Evolutionary conservation across 1,140 invertebrate species (phyloP), one percentile per base, ranked within the genome.

Genomic region (Polypedilum pembai): DNA sequence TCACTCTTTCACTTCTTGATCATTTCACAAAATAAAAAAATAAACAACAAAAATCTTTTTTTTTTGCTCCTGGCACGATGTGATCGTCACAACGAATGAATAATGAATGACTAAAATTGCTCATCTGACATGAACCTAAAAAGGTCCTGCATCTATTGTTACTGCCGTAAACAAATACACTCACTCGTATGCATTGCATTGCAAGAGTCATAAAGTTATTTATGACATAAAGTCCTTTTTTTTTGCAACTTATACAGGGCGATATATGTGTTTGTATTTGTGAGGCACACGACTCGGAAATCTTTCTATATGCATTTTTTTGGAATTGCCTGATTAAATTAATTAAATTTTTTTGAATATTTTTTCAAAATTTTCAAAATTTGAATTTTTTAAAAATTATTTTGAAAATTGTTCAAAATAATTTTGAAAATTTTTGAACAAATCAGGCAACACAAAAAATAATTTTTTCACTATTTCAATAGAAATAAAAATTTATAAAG

Each of bases 41-140:
- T 33, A 33, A 33, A 56, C 45, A n/a, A n/a, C n/a, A 56, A n/a
- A 56, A 56, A 15, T 15, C 8, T 45, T 56, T 56, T 12, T 45
- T 56, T 56, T 15, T 15, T 56, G 15, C 5, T 33, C 24, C 24
- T 33, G 5, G 24, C 24, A 33, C n/a, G 45, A 56, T 56, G 45
- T 56, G 45, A 56, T 56, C 45, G 12, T 56, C 45, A 56, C 45
- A 56, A 56, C 45, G 45, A 56, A 56, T n/a, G 45, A 12, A 56
- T 56, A 56, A 56, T 56, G 45, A 56, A 56, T 56, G 45, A 56
- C 45, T 56, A 15, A 56, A 33, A 56, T n/a, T 56, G n/a, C 45
- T 56, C 45, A 56, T 56, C 45, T 56, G 45, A 56, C 45, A 56
- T n/a, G 45, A 56, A 56, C 12, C 45, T 56, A 56, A 56, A 56